phyloP scores from a whole-genome alignment of 2,113 vertebrate species.

The Lophotis ruficrista region DNA sequence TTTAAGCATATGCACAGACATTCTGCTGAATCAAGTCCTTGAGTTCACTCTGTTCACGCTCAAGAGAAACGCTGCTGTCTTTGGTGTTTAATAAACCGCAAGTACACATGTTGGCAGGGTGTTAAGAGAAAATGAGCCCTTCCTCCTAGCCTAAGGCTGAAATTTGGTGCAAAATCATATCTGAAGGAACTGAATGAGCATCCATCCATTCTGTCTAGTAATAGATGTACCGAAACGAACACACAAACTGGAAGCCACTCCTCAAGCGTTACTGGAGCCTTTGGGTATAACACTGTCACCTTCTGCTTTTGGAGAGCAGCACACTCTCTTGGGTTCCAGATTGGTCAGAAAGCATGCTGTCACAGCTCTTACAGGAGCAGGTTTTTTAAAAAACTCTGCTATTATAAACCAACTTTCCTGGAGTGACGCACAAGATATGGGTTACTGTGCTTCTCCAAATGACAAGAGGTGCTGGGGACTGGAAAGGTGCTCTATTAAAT shows the following conservation, averaged over 20 bases:
- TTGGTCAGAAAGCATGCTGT: neutral
- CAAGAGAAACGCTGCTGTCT: neutral
- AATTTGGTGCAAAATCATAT: neutral
- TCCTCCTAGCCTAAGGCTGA: neutral
- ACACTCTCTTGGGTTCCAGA: neutral
- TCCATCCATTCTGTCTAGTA: neutral
- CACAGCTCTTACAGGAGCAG: neutral
- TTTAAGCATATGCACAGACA: neutral
- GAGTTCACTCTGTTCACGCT: neutral
- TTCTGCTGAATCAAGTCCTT: neutral
- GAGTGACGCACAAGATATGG: neutral
- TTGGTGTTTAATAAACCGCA: neutral
- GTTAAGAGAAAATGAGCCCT: neutral
- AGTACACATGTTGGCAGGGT: neutral
- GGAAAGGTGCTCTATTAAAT: constrained; percentile 13
- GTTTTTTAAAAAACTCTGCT: neutral
- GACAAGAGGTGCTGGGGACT: neutral
- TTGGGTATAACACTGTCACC: neutral
- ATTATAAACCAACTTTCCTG: neutral
- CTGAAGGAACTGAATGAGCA: neutral
- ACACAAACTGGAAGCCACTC: neutral
- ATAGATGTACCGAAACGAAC: neutral
- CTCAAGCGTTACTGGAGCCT: neutral
- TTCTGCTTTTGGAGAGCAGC: neutral
- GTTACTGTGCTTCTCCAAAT: constrained; percentile 42